Base-by-base conservation (phyloP, 2,888 invertebrate species). In the Eupithecia dodoneata region DNA sequence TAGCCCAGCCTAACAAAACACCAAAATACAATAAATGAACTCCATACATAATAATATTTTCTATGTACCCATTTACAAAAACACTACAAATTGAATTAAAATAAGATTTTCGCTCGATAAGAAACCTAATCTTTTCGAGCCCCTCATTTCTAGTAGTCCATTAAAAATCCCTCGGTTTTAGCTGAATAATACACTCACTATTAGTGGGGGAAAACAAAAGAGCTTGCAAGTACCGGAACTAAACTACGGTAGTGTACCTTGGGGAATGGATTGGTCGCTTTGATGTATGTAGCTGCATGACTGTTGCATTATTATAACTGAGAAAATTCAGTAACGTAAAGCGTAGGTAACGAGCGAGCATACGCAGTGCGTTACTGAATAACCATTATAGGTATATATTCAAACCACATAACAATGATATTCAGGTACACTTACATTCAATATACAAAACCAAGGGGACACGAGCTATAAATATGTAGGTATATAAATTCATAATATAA, bases 171-270 rank as follows among this genome's bases (percentile, higher is more conserved):
- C 92, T 90, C 90, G 89, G 90, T 91, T 92, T 91, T 90, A 88
- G 92, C 93, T 93, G 93, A 94, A 94, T 94, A 94, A 94, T 94
- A 93, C 91, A 89, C 88, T 89, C 85, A 87, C 87, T 88, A 90
- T 90, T 90, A 90, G 89, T 85, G 89, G 94, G 89, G 89, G 86
- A 87, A 91, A 91, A 93, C 92, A 92, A 88, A 93, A 92, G 91
- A 86, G 88, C 85, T 82, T 82, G 85, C 87, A 89, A 92, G 92
- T 88, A 93, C 93, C 94, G 94, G 94, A 94, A 94, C 94, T 91
- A 92, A 93, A 89, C 90, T 91, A 86, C 89, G 84, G 87, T 88
- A 90, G 89, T 88, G 90, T 85, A 89, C 93, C 91, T 87, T 87
- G 84, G 94, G 93, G 94, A 93, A 88, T 91, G 87, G 85, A 84